Base-by-base conservation (phyloP, 2,888 invertebrate species). In the Tenthredo livida region DNA sequence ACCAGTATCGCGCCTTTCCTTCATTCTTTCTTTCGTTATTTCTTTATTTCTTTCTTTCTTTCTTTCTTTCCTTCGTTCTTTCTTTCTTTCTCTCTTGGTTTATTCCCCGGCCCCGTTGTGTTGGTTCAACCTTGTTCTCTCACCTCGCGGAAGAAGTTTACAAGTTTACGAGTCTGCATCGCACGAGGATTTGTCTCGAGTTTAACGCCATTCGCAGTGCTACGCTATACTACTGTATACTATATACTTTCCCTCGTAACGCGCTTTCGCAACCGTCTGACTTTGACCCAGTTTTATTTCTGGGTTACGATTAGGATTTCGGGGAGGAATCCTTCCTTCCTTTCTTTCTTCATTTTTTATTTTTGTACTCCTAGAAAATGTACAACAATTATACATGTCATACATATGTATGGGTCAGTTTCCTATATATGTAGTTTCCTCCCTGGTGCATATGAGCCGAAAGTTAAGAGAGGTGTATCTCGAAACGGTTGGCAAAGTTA, bases 31-130 rank as follows among this genome's bases (percentile, higher is more conserved):
- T 87, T 85, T 84, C 77, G 67, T 43, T 43, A 10, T 43, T 43
- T 43, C 40, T 43, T 43, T 43, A 10, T 10, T 10, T 43, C 10
- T 40, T 40, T 40, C 84, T 77, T 72, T 54, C 33, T 10, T 29
- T 86, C 73, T 37, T 85, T 70, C 77, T 72, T 25, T 84, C 50
- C 50, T 78, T 78, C 73, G n/a, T 40, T 40, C 84, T 77, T 72
- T 54, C 33, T 10, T 29, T 86, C 73, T 37, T 85, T 70, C 77
- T 72, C n/a, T 84, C 33, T 50, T 43, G 37, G 17, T 54, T 50
- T 21, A 15, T 40, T 50, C 86, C 87, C 33, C 73, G 80, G 58
- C 82, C 84, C 84, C 88, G 87, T 87, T 88, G 88, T 88, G 88
- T 88, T 54, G 0, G 37, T 40, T 25, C 67, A 67, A 17, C 33